Conservation (phyloP, 2,113 vertebrate species). For the Anthoscopus minutus region DNA sequence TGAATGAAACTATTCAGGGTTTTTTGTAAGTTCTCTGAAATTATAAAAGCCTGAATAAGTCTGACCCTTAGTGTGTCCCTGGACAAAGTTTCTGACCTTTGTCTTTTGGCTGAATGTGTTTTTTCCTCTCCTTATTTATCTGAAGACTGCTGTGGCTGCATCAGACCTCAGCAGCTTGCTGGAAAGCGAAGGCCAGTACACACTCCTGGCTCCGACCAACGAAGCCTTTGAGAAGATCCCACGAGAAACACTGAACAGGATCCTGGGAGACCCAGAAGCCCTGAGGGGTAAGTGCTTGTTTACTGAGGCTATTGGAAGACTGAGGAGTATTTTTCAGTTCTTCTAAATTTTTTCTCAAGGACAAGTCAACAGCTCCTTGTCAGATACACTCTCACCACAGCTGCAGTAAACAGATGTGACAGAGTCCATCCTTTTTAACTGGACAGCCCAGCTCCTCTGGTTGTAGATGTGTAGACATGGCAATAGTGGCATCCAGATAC, state of each 20-base stretch:
- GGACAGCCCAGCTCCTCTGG: neutral
- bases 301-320: neutral
- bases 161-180: constrained; percentile 83
- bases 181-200: constrained; percentile 85
- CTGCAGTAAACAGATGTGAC: neutral
- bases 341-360: neutral
- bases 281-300: constrained; percentile 78
- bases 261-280: constrained; percentile 91
- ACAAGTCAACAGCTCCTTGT: neutral
- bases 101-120: neutral
- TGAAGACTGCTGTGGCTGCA: constrained; percentile 86
- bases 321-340: neutral
- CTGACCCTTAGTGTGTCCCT: neutral
- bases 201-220: constrained; percentile 91
- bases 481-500: neutral
- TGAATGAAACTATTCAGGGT: constrained; percentile 40
- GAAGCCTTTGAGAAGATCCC: constrained; percentile 95
- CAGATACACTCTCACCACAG: neutral
- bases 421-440: neutral
- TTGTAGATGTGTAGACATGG: neutral
- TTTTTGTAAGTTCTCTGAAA: neutral
- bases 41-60: neutral
- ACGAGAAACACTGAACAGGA: constrained; percentile 84
- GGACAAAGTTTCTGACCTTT: neutral
- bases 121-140: neutral